Base-by-base conservation (phyloP, 2,113 vertebrate species). In the Petromus typicus region DNA sequence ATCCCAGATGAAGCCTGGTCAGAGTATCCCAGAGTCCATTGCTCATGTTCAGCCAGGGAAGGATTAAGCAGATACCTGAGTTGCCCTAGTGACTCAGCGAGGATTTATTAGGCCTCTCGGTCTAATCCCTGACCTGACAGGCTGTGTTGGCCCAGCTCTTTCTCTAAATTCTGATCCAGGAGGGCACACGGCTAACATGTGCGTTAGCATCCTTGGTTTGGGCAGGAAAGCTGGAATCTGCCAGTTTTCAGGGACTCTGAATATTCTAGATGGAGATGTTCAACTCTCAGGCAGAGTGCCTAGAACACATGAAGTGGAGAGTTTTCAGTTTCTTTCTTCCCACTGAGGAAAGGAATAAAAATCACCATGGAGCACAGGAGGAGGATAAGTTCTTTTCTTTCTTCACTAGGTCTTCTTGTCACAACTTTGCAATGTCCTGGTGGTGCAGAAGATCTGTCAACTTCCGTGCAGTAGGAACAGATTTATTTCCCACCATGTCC, bases 111-210 rank as follows among this genome's bases (percentile, higher is more conserved):
- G 69, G 48, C 40, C 76, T 71, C 23, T 76, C 32, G 40, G 25
- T 59, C 40, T 96, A 97, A 98, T 94, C 85, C 88, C 93, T 81
- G 12, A 63, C 51, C 48, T 37, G 71, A 80, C 93, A 93, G 78
- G 86, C 73, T 64, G 66, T 54, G 73, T 86, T 56, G 43, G 56
- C 45, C 32, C 25, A 7, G 2, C 59, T 67, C 20, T 83, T 93
- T 88, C 67, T 93, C 64, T n/a, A 23, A 91, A 43, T 54, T 51
- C 57, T 17, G 16, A 51, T 27, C 43, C n/a, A 91, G 81, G 61
- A 25, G 34, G 23, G 37, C 37, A 43, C 2, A 1, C 67, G 48
- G 56, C 81, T 81, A 59, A 51, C 32, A 27, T 2, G 2, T 22
- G 59, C 40, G 30, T 40, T 73, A 12, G 11, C n/a, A 81, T 78